Evolutionary conservation across 2,797 vertebrate species (phyloP).

Genomic region (Hydrophis major): DNA sequence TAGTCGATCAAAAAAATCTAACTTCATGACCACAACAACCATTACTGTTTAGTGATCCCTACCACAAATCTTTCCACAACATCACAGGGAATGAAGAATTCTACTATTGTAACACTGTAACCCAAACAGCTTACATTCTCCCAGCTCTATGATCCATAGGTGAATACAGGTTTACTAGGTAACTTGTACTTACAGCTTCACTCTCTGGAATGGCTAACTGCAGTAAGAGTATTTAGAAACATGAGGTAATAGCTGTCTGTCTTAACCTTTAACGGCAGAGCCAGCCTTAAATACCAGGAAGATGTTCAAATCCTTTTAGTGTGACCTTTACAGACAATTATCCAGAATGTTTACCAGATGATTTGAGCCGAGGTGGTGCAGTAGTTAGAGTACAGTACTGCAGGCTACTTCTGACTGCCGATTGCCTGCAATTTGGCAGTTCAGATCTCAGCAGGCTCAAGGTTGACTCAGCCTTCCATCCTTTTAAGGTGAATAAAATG

Average conservation of each 20-base stretch:
- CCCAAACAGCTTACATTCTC: background rate
- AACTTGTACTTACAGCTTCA: conserved; percentile 4
- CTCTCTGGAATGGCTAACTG: background rate
- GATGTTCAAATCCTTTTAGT: background rate
- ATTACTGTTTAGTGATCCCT: background rate
- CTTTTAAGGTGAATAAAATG: no score
- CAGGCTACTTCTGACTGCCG: no score
- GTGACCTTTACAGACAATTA: background rate
- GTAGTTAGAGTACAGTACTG: no score
- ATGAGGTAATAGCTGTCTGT: no score
- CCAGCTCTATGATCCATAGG: background rate
- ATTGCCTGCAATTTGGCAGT: no score
- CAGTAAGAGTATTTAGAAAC: background rate
- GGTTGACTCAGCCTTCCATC: no score
- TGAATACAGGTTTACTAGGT: conserved; percentile 4
- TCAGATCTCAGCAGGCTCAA: no score
- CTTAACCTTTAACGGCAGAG: background rate
- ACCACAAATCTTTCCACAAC: background rate
- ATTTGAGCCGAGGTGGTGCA: background rate
- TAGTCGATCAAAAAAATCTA: background rate
- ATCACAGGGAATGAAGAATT: background rate
- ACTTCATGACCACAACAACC: background rate
- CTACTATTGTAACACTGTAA: background rate
- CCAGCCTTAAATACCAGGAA: background rate
- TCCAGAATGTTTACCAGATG: background rate